Base-by-base conservation (phyloP, 2,888 invertebrate genomes). In the Ectemnius cavifrons region DNA sequence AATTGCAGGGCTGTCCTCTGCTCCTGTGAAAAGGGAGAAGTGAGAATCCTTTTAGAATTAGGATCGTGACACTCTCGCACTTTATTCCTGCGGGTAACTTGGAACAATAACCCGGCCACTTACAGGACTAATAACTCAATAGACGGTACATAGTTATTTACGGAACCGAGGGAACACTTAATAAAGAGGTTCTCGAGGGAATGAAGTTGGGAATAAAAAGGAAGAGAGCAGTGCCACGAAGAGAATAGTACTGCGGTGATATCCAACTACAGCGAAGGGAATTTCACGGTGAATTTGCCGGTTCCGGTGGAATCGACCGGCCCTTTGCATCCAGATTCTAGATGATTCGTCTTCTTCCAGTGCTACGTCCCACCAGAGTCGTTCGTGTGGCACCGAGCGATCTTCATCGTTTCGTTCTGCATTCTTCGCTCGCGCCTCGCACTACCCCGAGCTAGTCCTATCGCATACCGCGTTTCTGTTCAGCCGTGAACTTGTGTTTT, bases 241-340 rank as follows among this genome's bases (percentile, higher is more conserved):
- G 52, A 14, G 52, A 16, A 52, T 52, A 5, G 8, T 52, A 8
- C 8, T n/a, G 5, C 52, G 6, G 4, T 52, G 52, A 52, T 14
- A 16, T 52, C n/a, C n/a, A 52, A 52, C n/a, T 14, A 52, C 16
- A 5, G 16, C 52, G 52, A 52, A 69, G 57, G 65, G 63, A 59
- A 78, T 85, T 85, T 84, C 82, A 82, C 75, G 84, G 76, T 81
- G 67, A 63, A 75, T 82, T 79, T 70, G 75, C 67, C 62, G 64
- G 67, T 73, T 37, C 49, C 63, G 69, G 63, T 57, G 69, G 63
- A 72, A 71, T 73, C 77, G 63, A 64, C 56, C 58, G 71, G 64
- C 71, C 67, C 76, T 80, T 74, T 65, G 62, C 27, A 69, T 63
- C 70, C 73, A 70, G 79, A 71, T 73, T 73, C 73, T 59, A 27